Percentiles rank a stretch among this genome's conserved stretches.
These are phyloP conservation scores for Catharus fuscescens DNA, from an alignment of 2,113 vertebrate genomes.

Conservation along the genomic window DNA sequence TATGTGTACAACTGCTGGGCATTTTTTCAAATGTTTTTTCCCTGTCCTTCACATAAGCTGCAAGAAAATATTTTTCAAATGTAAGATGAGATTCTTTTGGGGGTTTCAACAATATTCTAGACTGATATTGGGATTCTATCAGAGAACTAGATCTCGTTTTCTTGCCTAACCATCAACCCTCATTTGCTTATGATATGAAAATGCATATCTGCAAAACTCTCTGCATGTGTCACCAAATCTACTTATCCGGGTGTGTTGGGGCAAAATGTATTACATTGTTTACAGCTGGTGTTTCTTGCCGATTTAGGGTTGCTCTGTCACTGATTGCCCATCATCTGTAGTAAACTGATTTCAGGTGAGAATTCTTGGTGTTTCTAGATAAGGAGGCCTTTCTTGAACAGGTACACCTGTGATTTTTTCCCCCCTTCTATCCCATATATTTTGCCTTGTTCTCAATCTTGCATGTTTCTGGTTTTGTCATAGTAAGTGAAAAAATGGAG, in stretches of 20 bases:
- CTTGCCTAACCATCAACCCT: neutral
- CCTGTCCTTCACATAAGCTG: neutral
- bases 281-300: neutral
- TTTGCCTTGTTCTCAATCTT: neutral
- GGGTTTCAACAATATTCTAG: neutral
- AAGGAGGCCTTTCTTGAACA: neutral
- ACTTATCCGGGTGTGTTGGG: neutral
- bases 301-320: neutral
- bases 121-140: neutral
- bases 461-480: neutral
- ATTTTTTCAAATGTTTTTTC: neutral
- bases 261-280: neutral
- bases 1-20: neutral
- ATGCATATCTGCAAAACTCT: neutral
- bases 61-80: neutral
- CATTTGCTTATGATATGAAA: neutral
- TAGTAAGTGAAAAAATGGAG: neutral
- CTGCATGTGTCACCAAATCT: neutral
- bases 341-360: neutral
- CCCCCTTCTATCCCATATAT: fast-evolving
- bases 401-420: neutral
- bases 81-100: neutral
- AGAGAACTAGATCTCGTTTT: neutral
- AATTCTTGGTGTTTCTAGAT: neutral
- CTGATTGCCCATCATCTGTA: neutral